These are phyloP conservation scores for Taurulus bubalis DNA, from an alignment of 2,113 vertebrate genomes.

Conservation along the genomic window DNA sequence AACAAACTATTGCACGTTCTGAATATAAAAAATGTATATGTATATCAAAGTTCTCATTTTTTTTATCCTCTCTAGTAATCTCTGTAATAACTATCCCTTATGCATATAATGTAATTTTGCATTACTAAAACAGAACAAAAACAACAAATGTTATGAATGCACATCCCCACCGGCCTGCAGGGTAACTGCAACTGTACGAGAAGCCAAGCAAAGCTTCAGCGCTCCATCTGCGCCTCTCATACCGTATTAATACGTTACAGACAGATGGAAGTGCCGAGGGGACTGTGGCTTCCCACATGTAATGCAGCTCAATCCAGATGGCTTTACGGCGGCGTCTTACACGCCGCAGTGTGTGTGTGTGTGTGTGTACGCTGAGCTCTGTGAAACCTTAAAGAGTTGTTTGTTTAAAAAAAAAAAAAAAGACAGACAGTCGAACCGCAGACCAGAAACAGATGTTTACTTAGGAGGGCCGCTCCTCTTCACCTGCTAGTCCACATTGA, in stretches of 20 bases:
- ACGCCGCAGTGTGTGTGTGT: neutral
- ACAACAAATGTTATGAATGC: too few relatives aligned
- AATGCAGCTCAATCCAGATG: conserved; percentile 40
- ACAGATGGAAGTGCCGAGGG: conserved; percentile 55
- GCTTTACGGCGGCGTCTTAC: conserved; percentile 19
- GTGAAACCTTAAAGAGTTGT: neutral
- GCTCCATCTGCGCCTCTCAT: conserved; percentile 29
- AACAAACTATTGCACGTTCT: too few relatives aligned
- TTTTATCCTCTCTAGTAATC: neutral
- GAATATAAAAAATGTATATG: neutral
- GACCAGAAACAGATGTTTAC: conserved; percentile 48
- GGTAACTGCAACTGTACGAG: neutral
- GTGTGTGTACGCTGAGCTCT: neutral
- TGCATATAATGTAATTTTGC: neutral
- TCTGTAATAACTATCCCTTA: neutral
- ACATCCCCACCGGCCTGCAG: conserved; percentile 31
- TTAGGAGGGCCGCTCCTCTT: conserved; percentile 27
- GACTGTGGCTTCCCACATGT: conserved; percentile 56
- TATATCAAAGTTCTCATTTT: neutral
- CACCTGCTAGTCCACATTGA: conserved; percentile 34
- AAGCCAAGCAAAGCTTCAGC: conserved; percentile 19
- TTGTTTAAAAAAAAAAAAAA: conserved; percentile 19
- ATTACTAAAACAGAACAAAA: neutral
- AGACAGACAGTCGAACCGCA: neutral
- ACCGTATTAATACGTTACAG: conserved; percentile 15